Evolutionary conservation across 2,797 vertebrate species (phyloP).

Genomic region (Rhodeus uyekii): DNA sequence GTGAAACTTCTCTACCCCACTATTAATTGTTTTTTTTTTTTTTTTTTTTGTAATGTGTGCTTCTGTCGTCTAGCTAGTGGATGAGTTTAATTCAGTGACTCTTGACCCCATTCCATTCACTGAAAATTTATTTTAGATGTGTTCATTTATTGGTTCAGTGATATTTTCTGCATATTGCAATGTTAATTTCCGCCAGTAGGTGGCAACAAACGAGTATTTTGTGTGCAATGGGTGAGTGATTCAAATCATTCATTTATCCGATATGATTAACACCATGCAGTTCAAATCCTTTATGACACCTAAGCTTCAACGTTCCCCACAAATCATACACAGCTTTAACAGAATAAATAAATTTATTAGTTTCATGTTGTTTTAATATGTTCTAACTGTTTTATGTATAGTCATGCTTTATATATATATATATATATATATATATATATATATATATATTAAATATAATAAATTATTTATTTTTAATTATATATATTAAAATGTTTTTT

Average conservation of each 20-base stretch:
- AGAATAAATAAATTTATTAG: neutral
- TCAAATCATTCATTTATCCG: neutral
- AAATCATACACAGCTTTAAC: neutral
- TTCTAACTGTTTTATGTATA: neutral
- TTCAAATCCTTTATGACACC: neutral
- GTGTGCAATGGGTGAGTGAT: neutral
- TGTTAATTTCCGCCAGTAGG: neutral
- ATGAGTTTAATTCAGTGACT: neutral
- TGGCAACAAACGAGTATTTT: neutral
- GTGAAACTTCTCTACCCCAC: neutral
- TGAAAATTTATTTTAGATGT: neutral
- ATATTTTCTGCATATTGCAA: neutral
- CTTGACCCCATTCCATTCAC: no score
- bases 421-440: no score
- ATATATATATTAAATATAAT: no score
- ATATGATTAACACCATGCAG: neutral
- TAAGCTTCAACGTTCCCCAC: rapidly evolving
- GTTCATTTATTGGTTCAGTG: neutral
- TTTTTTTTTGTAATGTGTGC: neutral
- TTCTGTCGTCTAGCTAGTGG: neutral
- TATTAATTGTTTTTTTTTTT: neutral
- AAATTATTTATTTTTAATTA: no score
- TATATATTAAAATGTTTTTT: no score
- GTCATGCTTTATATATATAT: no score
- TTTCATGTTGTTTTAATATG: neutral